phyloP scores from a whole-genome alignment of 2,797 vertebrate genomes.

The Varecia variegata region DNA sequence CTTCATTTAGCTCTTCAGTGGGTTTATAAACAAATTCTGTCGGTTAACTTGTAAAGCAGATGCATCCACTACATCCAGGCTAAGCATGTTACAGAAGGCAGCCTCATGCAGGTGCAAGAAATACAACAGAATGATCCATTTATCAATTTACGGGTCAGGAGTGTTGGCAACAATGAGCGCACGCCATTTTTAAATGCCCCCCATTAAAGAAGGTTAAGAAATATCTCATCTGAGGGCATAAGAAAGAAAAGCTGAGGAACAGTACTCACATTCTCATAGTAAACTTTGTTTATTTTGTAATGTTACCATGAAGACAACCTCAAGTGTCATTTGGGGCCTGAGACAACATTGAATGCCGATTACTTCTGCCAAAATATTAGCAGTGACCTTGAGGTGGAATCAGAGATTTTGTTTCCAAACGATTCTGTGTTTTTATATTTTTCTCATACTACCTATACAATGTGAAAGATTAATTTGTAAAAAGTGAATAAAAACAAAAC shows the following conservation, averaged over 20 bases:
- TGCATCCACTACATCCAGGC: slow-evolving; percentile 76
- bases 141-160: slow-evolving; percentile 73
- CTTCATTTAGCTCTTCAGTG: slow-evolving; percentile 84
- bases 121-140: slow-evolving; percentile 75
- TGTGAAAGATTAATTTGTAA: neutral
- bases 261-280: neutral
- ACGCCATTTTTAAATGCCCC: slow-evolving; percentile 68
- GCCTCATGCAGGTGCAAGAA: slow-evolving; percentile 83
- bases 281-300: neutral
- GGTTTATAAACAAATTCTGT: slow-evolving; percentile 86
- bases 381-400: neutral
- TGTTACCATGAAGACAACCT: neutral
- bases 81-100: slow-evolving; percentile 70
- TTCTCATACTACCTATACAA: neutral
- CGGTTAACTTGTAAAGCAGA: slow-evolving; percentile 84
- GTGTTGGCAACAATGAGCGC: slow-evolving; percentile 64
- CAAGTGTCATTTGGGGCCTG: neutral
- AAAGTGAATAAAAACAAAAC: slow-evolving; percentile 27
- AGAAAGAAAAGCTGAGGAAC: neutral
- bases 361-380: neutral
- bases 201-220: slow-evolving; percentile 53
- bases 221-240: neutral
- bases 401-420: neutral
- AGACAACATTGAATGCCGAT: neutral
- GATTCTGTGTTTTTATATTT: slow-evolving; percentile 17